Evolutionary conservation across 2,797 vertebrate genomes (phyloP).

Genomic region (Hipposideros larvatus): DNA sequence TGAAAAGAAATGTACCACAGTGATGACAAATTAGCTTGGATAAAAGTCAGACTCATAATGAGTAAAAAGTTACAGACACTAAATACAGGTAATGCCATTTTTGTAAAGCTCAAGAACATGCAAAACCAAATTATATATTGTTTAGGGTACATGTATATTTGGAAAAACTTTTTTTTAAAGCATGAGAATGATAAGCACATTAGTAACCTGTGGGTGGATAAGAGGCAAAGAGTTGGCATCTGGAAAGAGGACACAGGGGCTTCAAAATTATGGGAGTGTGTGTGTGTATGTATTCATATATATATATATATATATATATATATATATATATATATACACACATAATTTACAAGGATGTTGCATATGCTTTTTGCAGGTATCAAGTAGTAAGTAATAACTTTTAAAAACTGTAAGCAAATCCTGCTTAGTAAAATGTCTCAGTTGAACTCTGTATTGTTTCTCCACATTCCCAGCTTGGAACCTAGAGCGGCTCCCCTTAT

Average conservation of each 20-base stretch:
- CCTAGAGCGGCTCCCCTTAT: background rate
- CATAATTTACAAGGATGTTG: background rate
- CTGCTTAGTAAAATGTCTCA: background rate
- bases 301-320: no score
- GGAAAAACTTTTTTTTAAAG: background rate
- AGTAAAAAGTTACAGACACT: background rate
- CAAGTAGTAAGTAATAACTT: background rate
- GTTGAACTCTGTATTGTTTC: background rate
- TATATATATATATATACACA: no score
- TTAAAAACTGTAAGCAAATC: background rate
- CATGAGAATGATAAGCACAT: background rate
- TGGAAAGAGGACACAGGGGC: background rate
- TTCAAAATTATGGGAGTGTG: background rate
- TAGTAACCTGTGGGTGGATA: background rate
- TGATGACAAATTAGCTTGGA: background rate
- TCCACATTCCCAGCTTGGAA: background rate
- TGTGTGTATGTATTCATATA: rapidly evolving
- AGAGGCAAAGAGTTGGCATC: background rate
- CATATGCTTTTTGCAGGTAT: background rate
- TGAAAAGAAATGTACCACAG: rapidly evolving
- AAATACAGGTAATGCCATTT: background rate
- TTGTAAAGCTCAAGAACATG: background rate
- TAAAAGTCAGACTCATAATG: background rate
- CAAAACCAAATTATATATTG: background rate
- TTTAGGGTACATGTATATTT: background rate